Percentiles rank a stretch among this genome's conserved stretches.
These are phyloP conservation scores for Acleris emargana DNA, from an alignment of 2,888 invertebrate genomes.

Conservation along the genomic window DNA sequence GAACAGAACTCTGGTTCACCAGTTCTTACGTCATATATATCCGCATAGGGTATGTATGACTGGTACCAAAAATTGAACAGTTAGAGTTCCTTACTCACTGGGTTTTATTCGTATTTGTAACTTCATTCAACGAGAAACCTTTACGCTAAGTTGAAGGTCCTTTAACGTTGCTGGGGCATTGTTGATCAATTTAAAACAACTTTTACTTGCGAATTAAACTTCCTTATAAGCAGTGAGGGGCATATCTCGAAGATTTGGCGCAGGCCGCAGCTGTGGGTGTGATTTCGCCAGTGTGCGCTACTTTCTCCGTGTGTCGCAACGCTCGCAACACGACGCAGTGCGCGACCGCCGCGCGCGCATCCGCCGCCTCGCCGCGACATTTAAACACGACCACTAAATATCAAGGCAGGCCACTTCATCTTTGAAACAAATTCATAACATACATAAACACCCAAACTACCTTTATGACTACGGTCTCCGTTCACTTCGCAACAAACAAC, in stretches of 20 bases:
- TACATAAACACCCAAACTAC: conserved; percentile 22
- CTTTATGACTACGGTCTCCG: conserved; percentile 44
- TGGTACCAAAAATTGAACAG: background rate
- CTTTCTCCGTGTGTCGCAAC: conserved; percentile 78
- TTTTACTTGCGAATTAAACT: conserved; percentile 65
- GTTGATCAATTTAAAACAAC: conserved; percentile 55
- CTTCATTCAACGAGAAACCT: conserved; percentile 23
- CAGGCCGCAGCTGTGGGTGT: conserved; percentile 70
- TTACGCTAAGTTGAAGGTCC: conserved; percentile 28
- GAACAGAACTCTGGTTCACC: too few species aligned
- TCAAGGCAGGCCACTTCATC: conserved; percentile 69
- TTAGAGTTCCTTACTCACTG: background rate
- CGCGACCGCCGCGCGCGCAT: conserved; percentile 36
- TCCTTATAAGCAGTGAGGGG: conserved; percentile 62
- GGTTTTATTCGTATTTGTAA: background rate
- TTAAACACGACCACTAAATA: conserved; percentile 67
- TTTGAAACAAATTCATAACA: conserved; percentile 56
- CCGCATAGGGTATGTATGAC: too few species aligned
- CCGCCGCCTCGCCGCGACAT: conserved; percentile 56
- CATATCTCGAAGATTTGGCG: conserved; percentile 73
- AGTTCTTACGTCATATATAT: too few species aligned
- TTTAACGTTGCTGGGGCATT: conserved; percentile 21
- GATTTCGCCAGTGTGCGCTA: conserved; percentile 76
- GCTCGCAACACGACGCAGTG: conserved; percentile 39
- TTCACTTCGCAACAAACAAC: conserved; percentile 53